These are phyloP conservation scores for Pica pica DNA, from an alignment of 2,113 vertebrate genomes.

Conservation along the genomic window DNA sequence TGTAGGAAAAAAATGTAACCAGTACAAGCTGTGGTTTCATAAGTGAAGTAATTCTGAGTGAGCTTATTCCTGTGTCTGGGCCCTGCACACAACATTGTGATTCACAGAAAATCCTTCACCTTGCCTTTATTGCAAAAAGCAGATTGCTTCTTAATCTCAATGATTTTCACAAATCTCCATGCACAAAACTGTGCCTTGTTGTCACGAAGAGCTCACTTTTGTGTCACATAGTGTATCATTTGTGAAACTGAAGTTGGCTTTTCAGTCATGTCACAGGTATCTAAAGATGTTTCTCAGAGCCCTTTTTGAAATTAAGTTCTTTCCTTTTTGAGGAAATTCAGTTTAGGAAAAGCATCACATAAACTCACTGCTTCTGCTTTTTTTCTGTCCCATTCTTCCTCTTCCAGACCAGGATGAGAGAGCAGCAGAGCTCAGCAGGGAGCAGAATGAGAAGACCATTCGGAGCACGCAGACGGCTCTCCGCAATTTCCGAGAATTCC, in stretches of 20 bases:
- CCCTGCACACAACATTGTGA: neutral
- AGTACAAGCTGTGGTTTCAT: constrained; percentile 62
- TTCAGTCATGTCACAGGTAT: constrained; percentile 43
- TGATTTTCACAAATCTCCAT: constrained; percentile 38
- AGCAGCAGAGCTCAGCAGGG: constrained; percentile 79
- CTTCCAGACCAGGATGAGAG: constrained; percentile 81
- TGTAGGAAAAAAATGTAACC: neutral
- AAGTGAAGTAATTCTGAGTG: constrained; percentile 46
- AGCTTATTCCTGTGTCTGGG: neutral
- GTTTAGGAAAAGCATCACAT: constrained; percentile 13
- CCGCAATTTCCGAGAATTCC: constrained; percentile 84
- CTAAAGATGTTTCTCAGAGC: constrained; percentile 26
- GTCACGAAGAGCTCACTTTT: constrained; percentile 33
- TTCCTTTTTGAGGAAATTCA: constrained; percentile 43
- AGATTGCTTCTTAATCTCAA: neutral
- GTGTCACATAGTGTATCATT: constrained; percentile 33
- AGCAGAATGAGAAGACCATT: constrained; percentile 87
- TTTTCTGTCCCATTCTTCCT: constrained; percentile 53
- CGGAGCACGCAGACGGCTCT: constrained; percentile 84
- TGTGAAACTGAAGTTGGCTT: constrained; percentile 66
- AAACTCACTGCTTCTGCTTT: constrained; percentile 56
- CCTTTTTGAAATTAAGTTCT: constrained; percentile 32
- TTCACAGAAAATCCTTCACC: neutral
- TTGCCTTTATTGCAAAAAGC: constrained; percentile 3
- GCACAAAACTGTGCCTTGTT: constrained; percentile 4